Evolutionary conservation across 2,797 vertebrate genomes (phyloP).

Genomic region (Ceyx erithaca): DNA sequence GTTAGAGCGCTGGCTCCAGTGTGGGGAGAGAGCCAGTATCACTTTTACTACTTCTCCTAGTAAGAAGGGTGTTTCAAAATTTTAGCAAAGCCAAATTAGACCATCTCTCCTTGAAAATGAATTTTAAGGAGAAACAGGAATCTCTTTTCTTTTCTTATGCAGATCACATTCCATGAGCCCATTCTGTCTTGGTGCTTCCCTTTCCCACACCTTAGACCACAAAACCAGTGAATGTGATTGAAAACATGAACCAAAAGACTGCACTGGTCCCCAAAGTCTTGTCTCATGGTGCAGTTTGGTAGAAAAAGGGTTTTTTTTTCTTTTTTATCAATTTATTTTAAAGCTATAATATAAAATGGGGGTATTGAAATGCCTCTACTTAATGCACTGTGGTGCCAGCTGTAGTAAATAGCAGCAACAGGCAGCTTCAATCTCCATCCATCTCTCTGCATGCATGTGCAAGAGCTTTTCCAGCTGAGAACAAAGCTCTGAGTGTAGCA

Average conservation of each 20-base stretch:
- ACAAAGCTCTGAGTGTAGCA: not conserved
- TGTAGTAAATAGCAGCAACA: not conserved
- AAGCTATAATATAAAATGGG: not conserved
- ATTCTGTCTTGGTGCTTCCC: not conserved
- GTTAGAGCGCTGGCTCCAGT: not conserved
- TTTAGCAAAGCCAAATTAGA: not conserved
- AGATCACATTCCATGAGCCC: not conserved
- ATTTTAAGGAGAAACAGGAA: not conserved
- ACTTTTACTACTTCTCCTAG: rapidly evolving
- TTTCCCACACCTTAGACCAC: not conserved
- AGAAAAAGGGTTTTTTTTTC: not conserved
- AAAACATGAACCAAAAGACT: not conserved
- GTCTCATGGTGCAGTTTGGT: not conserved
- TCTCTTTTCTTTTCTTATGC: not conserved
- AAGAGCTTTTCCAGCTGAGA: conserved; percentile 14
- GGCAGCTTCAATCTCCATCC: not conserved
- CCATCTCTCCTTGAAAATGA: not conserved
- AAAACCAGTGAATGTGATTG: not conserved
- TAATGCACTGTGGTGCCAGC: not conserved
- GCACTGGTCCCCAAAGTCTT: not conserved
- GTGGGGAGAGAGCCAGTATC: rapidly evolving
- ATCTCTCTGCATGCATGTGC: not conserved
- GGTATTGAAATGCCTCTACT: not conserved
- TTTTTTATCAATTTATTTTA: not conserved
- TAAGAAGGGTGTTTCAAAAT: not conserved